Conservation (phyloP, 1,140 invertebrate genomes). For the Ectropis grisescens region DNA sequence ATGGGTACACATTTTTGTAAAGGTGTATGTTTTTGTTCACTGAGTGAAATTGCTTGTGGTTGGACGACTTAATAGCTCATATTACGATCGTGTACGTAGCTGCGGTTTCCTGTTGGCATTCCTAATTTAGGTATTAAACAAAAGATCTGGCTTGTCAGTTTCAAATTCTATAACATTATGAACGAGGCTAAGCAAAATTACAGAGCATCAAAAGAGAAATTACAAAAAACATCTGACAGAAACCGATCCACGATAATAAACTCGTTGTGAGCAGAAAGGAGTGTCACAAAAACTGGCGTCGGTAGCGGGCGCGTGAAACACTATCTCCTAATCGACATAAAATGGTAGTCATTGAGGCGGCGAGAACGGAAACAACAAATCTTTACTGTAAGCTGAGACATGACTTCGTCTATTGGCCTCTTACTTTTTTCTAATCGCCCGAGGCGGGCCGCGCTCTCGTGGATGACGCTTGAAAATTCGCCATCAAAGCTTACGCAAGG, state of each 20-base stretch:
- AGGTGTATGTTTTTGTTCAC: conserved; percentile 59
- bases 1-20: conserved; percentile 62
- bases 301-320: conserved; percentile 63
- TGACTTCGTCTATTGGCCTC: conserved; percentile 29
- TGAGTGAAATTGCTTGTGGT: conserved; percentile 53
- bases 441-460: conserved; percentile 9
- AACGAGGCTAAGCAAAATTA: conserved; percentile 26
- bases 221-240: conserved; percentile 24
- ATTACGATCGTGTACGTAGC: conserved; percentile 37
- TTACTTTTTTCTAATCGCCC: conserved; percentile 39
- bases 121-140: too few relatives aligned
- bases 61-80: conserved; percentile 46
- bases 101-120: conserved; percentile 51
- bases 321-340: conserved; percentile 65
- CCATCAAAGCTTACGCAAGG: conserved; percentile 28
- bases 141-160: too few relatives aligned
- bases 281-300: conserved; percentile 63
- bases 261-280: conserved; percentile 51
- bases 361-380: conserved; percentile 61
- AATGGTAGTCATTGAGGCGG: conserved; percentile 64
- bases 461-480: conserved; percentile 41
- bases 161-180: too few relatives aligned
- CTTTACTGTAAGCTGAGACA: conserved; percentile 49
- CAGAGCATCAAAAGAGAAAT: conserved; percentile 26
- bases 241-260: conserved; percentile 54